Percentiles rank a stretch among this genome's conserved stretches.
phyloP scores from a whole-genome alignment of 2,888 invertebrate species.

The Ormyrus labotus region DNA sequence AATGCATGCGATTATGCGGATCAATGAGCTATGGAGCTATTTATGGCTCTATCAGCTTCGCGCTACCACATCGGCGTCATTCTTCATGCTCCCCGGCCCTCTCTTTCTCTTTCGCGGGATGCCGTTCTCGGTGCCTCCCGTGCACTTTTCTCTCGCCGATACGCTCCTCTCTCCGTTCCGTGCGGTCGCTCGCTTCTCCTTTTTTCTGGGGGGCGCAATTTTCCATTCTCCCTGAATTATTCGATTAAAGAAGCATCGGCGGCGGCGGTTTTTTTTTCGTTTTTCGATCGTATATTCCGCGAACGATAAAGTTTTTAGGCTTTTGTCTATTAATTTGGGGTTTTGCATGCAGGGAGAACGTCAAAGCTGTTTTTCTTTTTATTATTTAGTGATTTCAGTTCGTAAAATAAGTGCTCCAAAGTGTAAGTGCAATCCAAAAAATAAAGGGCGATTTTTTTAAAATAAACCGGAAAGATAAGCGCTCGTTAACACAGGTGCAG shows the following conservation, averaged over 20 bases:
- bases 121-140: slow-evolving; percentile 7
- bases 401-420: too few species aligned
- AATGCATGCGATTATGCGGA: slow-evolving; percentile 74
- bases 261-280: slow-evolving; percentile 26
- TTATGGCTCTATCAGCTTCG: slow-evolving; percentile 72
- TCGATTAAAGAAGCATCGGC: slow-evolving; percentile 47
- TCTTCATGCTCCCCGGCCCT: slow-evolving; percentile 15
- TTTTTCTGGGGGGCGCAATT: slow-evolving; percentile 23
- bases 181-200: slow-evolving; percentile 27
- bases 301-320: background rate
- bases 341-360: too few species aligned
- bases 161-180: background rate
- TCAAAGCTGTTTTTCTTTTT: too few species aligned
- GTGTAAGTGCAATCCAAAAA: too few species aligned
- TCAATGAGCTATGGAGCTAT: slow-evolving; percentile 74
- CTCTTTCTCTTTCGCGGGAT: slow-evolving; percentile 25
- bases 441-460: background rate
- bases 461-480: background rate
- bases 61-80: slow-evolving; percentile 61
- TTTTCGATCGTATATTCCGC: slow-evolving; percentile 49
- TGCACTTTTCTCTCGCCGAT: background rate
- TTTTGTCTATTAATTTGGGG: too few species aligned
- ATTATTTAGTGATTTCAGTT: too few species aligned
- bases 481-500: slow-evolving; percentile 19
- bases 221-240: slow-evolving; percentile 50